Conservation (phyloP, 2,113 vertebrate genomes). For the Corydoras maculifer region DNA sequence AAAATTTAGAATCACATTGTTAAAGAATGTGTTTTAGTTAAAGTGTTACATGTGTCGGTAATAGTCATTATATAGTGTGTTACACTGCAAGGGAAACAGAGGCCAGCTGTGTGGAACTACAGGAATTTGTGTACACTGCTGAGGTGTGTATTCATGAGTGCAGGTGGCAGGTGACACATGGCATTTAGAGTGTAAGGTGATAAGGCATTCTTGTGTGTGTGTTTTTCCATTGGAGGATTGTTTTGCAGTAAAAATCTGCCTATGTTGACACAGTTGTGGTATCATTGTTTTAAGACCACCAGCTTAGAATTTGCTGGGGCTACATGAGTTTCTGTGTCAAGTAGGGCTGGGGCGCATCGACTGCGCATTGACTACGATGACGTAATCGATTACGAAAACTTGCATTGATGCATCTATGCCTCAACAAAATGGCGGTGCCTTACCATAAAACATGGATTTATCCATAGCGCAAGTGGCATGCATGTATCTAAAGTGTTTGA, state of each 20-base stretch:
- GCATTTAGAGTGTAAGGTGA: slow-evolving; percentile 49
- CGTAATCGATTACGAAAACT: too few species aligned
- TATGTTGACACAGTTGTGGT: slow-evolving; percentile 66
- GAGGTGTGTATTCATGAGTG: slow-evolving; percentile 49
- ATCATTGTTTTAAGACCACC: slow-evolving; percentile 60
- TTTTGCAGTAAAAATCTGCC: slow-evolving; percentile 53
- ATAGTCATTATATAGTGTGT: slow-evolving; percentile 37
- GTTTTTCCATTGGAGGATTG: slow-evolving; percentile 46
- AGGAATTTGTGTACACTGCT: slow-evolving; percentile 1
- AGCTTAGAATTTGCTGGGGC: slow-evolving; percentile 56
- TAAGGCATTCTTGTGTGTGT: slow-evolving; percentile 48
- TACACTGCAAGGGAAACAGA: slow-evolving; percentile 9
- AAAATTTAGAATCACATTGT: too few species aligned
- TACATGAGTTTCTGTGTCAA: slow-evolving; percentile 48
- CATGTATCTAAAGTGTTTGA: too few species aligned
- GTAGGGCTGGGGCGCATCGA: too few species aligned
- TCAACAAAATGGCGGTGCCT: too few species aligned
- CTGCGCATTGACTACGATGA: too few species aligned
- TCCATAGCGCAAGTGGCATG: too few species aligned
- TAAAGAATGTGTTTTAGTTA: too few species aligned
- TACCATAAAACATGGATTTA: too few species aligned
- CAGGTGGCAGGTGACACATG: slow-evolving; percentile 60
- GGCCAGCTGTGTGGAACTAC: neutral
- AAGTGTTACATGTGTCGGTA: too few species aligned
- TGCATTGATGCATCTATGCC: too few species aligned